Conservation (phyloP, 2,888 invertebrate species). For the Polylopha cassiicola region DNA sequence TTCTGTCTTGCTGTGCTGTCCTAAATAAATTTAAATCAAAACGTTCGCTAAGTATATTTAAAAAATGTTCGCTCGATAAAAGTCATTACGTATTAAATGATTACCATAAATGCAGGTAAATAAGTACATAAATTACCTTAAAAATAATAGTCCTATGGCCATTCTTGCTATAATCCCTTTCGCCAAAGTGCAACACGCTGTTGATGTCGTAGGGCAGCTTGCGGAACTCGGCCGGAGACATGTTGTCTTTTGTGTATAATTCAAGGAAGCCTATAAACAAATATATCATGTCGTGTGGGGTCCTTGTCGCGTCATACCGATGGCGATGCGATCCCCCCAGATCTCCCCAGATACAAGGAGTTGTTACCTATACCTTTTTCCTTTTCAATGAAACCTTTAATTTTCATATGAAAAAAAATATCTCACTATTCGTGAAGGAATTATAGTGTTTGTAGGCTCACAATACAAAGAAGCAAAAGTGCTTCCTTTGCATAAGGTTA, state of each 20-base stretch:
- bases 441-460: too few species aligned
- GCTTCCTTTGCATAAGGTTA: too few species aligned
- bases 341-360: too few species aligned
- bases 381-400: too few species aligned
- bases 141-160: constrained; percentile 59
- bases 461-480: too few species aligned
- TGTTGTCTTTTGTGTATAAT: constrained; percentile 45
- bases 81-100: neutral
- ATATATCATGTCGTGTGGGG: too few species aligned
- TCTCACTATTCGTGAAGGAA: too few species aligned
- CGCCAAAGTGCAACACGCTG: constrained; percentile 60
- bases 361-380: too few species aligned
- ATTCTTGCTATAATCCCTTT: constrained; percentile 57
- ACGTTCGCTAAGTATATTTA: too few species aligned
- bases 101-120: neutral
- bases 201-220: constrained; percentile 48
- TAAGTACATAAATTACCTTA: constrained; percentile 39
- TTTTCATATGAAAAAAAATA: too few species aligned
- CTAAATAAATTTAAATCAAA: constrained; percentile 34
- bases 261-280: constrained; percentile 37
- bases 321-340: too few species aligned
- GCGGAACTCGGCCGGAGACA: constrained; percentile 37
- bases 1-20: constrained; percentile 39
- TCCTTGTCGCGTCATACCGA: too few species aligned
- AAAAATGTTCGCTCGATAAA: neutral